Evolutionary conservation across 2,113 vertebrate species (phyloP).

Genomic region (Oryzias celebensis): DNA sequence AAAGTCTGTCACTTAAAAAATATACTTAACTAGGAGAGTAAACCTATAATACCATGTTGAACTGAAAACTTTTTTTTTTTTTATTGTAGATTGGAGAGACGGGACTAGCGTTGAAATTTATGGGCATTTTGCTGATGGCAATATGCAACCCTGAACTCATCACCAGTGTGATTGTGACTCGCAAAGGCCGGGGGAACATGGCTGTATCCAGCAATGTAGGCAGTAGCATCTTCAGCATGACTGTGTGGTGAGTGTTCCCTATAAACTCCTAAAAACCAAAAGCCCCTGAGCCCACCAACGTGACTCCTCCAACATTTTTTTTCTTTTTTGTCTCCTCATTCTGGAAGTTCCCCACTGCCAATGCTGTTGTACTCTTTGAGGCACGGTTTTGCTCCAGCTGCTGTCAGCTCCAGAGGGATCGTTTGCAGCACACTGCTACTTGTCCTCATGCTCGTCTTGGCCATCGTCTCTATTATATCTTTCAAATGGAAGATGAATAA

Average conservation of each 20-base stretch:
- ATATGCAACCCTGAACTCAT: constrained; percentile 95
- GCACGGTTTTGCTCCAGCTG: constrained; percentile 80
- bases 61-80: background rate
- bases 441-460: constrained; percentile 94
- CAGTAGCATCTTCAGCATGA: constrained; percentile 96
- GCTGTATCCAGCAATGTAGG: constrained; percentile 94
- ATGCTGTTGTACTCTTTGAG: constrained; percentile 85
- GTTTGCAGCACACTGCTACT: constrained; percentile 93
- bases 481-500: constrained; percentile 96
- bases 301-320: background rate
- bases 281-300: background rate
- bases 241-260: constrained; percentile 83
- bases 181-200: constrained; percentile 94
- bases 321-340: constrained; percentile 1
- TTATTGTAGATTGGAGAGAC: constrained; percentile 93
- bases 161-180: constrained; percentile 92
- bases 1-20: background rate
- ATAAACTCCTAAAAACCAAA: background rate
- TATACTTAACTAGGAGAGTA: background rate
- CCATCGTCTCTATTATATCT: constrained; percentile 86
- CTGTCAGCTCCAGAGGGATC: constrained; percentile 91
- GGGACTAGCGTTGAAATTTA: constrained; percentile 90
- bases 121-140: constrained; percentile 89
- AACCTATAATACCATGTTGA: background rate
- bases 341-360: constrained; percentile 84